Evolutionary conservation across 1,140 invertebrate species (phyloP).

Genomic region (Aphaenogaster floridana): DNA sequence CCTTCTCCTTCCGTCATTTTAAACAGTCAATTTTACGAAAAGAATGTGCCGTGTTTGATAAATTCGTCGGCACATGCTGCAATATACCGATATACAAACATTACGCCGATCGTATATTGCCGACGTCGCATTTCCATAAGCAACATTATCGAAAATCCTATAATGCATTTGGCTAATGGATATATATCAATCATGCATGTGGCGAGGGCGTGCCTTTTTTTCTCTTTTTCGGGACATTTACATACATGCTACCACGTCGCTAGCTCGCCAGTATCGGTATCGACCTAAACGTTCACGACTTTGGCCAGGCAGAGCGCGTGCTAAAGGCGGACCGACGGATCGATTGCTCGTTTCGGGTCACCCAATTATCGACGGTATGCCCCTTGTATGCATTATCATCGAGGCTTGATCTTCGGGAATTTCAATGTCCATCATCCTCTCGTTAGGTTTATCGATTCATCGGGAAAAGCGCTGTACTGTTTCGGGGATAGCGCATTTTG

Average conservation of each 20-base stretch:
- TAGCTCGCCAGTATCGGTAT: slow-evolving; percentile 21
- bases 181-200: slow-evolving; percentile 48
- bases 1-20: background rate
- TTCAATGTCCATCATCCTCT: slow-evolving; percentile 24
- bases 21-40: background rate
- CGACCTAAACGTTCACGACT: slow-evolving; percentile 15
- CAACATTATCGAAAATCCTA: slow-evolving; percentile 54
- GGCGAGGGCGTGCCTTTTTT: background rate
- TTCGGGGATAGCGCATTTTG: background rate
- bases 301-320: slow-evolving; percentile 12
- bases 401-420: slow-evolving; percentile 44
- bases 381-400: slow-evolving; percentile 54
- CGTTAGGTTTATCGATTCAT: slow-evolving; percentile 75
- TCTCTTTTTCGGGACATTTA: slow-evolving; percentile 1
- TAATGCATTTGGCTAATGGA: slow-evolving; percentile 32
- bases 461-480: slow-evolving; percentile 70
- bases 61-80: background rate
- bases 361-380: slow-evolving; percentile 68
- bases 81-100: slow-evolving; percentile 8
- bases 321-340: slow-evolving; percentile 25
- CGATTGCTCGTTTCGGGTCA: slow-evolving; percentile 53
- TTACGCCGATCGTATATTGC: slow-evolving; percentile 30
- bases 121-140: slow-evolving; percentile 31
- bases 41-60: background rate
- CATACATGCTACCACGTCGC: slow-evolving; percentile 8